Evolutionary conservation across 2,797 vertebrate genomes (phyloP).

Genomic region (Melanotaenia pygmaea): DNA sequence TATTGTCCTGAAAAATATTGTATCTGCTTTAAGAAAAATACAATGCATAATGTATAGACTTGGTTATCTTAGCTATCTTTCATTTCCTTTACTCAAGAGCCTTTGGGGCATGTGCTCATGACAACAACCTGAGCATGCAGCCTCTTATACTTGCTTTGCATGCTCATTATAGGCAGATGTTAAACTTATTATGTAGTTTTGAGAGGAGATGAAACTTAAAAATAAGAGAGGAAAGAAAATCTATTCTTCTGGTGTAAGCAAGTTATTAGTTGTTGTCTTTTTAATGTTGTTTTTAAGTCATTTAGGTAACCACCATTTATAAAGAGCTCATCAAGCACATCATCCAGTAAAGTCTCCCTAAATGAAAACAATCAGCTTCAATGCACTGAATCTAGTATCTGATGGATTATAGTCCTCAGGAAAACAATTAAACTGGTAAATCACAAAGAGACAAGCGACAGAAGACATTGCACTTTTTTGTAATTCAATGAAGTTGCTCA

Average conservation of each 20-base stretch:
- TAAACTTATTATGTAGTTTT: background rate
- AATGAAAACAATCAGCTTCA: conserved; percentile 53
- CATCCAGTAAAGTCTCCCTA: conserved; percentile 39
- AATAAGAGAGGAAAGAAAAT: background rate
- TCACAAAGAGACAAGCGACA: conserved; percentile 38
- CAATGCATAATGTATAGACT: background rate
- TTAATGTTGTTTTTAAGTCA: conserved; percentile 24
- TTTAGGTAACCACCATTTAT: conserved; percentile 7
- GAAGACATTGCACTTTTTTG: conserved; percentile 43
- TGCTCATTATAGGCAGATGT: conserved; percentile 3
- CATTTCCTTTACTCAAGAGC: conserved; percentile 15
- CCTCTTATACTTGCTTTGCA: background rate
- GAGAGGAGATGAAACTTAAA: background rate
- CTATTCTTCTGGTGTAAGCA: background rate
- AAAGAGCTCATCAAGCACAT: conserved; percentile 30
- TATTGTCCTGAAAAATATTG: conserved; percentile 13
- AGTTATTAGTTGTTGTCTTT: background rate
- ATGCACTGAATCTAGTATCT: conserved; percentile 14
- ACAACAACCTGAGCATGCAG: background rate
- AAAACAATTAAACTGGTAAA: conserved; percentile 58
- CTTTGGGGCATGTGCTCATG: background rate
- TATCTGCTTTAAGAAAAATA: conserved; percentile 9
- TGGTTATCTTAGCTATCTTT: background rate
- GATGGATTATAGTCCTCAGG: conserved; percentile 27
- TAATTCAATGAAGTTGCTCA: conserved; percentile 31